A percentile compares a stretch with the other conserved stretches of the same genome.
These are phyloP conservation scores for Pteropus rufus DNA, from an alignment of 2,797 vertebrate genomes.

Conservation along the genomic window DNA sequence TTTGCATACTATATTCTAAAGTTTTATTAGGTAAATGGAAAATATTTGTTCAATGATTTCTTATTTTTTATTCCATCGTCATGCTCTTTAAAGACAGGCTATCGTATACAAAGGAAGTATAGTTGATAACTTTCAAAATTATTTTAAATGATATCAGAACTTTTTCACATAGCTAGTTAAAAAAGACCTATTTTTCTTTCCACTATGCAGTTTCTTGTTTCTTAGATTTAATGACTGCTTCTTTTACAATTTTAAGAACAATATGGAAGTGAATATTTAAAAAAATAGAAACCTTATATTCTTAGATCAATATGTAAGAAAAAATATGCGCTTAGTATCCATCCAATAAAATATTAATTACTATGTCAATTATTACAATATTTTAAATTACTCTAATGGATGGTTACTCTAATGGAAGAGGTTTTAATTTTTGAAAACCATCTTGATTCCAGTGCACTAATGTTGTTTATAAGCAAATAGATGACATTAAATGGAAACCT, in stretches of 20 bases:
- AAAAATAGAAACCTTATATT: neutral
- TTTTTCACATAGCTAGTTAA: neutral
- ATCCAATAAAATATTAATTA: slow-evolving; percentile 58
- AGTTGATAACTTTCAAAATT: neutral
- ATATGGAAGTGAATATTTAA: neutral
- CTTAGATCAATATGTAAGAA: slow-evolving; percentile 9
- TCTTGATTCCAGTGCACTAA: slow-evolving; percentile 48
- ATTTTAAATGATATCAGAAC: neutral
- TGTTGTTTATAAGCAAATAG: slow-evolving; percentile 59
- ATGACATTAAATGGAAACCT: slow-evolving; percentile 57
- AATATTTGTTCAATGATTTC: neutral
- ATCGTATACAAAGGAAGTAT: neutral
- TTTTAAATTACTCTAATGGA: slow-evolving; percentile 67
- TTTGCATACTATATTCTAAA: neutral
- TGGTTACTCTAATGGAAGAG: slow-evolving; percentile 55
- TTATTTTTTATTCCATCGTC: neutral
- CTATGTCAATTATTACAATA: slow-evolving; percentile 62
- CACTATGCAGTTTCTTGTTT: neutral
- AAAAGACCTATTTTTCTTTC: slow-evolving; percentile 14
- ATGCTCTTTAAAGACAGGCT: neutral
- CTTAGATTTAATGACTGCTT: slow-evolving; percentile 34
- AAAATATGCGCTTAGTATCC: slow-evolving; percentile 33
- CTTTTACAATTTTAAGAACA: slow-evolving; percentile 23
- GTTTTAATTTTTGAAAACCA: slow-evolving; percentile 61
- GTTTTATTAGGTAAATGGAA: neutral